phyloP scores from a whole-genome alignment of 2,113 vertebrate species.

The Benitochromis conjunctus region DNA sequence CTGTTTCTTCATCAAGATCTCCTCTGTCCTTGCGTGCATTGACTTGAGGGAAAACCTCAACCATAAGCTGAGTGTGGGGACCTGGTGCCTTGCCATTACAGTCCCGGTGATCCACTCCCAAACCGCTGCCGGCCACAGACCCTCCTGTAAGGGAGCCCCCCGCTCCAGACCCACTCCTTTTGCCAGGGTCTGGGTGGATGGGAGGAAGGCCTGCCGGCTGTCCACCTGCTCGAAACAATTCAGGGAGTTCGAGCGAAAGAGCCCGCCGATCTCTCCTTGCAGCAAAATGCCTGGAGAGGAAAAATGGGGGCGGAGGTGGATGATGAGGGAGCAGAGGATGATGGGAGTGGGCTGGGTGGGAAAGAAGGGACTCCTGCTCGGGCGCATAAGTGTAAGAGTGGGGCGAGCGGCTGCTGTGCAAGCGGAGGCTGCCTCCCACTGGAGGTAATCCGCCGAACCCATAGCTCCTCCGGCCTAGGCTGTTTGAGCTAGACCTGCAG shows the following conservation, averaged over 20 bases:
- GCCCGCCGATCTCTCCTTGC: constrained; percentile 76
- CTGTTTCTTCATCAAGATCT: constrained; percentile 88
- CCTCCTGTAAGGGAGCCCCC: constrained; percentile 38
- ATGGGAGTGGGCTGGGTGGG: constrained; percentile 37
- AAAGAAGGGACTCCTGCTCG: constrained; percentile 87
- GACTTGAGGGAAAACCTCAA: constrained; percentile 90
- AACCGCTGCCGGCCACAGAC: constrained; percentile 6
- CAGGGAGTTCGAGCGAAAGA: constrained; percentile 85
- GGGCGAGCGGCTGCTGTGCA: constrained; percentile 66
- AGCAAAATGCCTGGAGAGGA: constrained; percentile 47
- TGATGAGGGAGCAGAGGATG: constrained; percentile 45
- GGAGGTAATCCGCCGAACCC: constrained; percentile 45
- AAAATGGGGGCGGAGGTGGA: constrained; percentile 54
- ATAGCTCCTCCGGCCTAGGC: constrained; percentile 77
- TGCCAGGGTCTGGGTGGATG: constrained; percentile 41
- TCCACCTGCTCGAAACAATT: constrained; percentile 71
- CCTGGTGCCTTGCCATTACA: constrained; percentile 86
- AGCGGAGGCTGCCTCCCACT: constrained; percentile 70
- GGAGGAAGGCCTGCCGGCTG: constrained; percentile 1
- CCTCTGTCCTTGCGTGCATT: constrained; percentile 78
- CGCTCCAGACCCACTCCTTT: constrained; percentile 55
- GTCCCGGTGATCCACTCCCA: constrained; percentile 78
- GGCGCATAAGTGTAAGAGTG: constrained; percentile 71
- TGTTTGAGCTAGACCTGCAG: constrained; percentile 89
- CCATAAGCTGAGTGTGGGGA: constrained; percentile 67